Base-by-base conservation (phyloP, 2,888 invertebrate genomes). In the Athalia rosae region DNA sequence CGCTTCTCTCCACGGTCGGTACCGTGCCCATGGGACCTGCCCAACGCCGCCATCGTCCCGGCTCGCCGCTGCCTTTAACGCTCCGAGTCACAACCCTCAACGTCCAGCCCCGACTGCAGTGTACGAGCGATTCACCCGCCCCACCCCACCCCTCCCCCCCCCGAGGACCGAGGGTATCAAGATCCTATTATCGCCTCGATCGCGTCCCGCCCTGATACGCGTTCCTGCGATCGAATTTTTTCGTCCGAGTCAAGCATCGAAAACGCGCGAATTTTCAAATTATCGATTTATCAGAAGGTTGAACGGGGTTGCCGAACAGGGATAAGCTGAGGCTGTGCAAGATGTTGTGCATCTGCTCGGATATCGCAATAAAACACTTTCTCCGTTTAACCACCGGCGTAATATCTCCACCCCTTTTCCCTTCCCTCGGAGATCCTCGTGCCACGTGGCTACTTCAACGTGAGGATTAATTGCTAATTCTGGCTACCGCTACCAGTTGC, bases 401-500 rank as follows among this genome's bases (percentile, higher is more conserved):
- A 28, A 28, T 28, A 28, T 28, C n/a, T n/a, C n/a, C 28, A 28
- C 28, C 76, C 77, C 80, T 15, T 78, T 64, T 67, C 76, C 61
- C 11, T 63, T 50, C 15, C 41, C 78, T 43, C n/a, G 56, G 50
- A 73, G 61, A 48, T 48, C 66, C 58, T 50, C 59, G 28, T 28
- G 73, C 61, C 56, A 53, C 78, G 64, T 45, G 47, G 63, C 71
- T 58, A 71, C 61, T 59, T 62, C 67, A 80, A 81, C 81, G 80
- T 77, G 82, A 85, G 84, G 85, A 87, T 86, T 86, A 85, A 87
- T 87, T 81, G 84, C 84, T 85, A 84, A 87, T 87, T 85, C 84
- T 84, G 67, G 84, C 84, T 83, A 82, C 85, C 80, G 83, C 86
- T 84, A 87, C 86, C 83, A 86, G 85, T 87, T 85, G 85, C 85